Conservation (phyloP, 2,888 invertebrate species). For the Apamea crenata region DNA sequence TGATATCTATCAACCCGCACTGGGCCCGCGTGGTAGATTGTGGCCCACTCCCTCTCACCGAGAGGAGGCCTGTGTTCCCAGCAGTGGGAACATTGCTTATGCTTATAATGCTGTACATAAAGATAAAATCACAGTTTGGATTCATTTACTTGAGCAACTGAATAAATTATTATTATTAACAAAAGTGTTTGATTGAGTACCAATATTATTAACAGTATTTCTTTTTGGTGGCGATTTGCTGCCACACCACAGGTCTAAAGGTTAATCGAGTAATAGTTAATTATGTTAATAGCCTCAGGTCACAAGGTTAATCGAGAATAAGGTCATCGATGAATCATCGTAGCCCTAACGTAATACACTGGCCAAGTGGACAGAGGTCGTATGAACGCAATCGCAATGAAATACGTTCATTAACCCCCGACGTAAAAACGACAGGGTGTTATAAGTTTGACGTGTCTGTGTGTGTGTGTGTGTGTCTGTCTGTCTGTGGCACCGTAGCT, state of each 20-base stretch:
- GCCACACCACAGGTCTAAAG: not conserved
- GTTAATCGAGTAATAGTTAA: not conserved
- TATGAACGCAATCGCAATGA: not conserved
- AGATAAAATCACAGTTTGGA: not conserved
- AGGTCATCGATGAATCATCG: not conserved
- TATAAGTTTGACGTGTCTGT: no score
- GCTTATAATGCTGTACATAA: not conserved
- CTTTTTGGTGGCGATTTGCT: not conserved
- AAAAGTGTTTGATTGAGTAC: not conserved
- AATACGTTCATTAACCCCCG: not conserved
- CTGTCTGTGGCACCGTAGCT: no score
- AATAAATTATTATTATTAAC: not conserved
- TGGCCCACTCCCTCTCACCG: not conserved
- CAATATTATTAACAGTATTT: not conserved
- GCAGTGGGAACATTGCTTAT: not conserved
- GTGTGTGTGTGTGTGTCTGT: no score
- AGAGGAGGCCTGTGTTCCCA: not conserved
- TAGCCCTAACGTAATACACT: not conserved
- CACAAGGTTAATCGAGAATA: not conserved
- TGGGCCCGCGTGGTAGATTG: not conserved
- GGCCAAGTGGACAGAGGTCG: not conserved
- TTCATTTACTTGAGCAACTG: not conserved
- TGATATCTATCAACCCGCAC: not conserved
- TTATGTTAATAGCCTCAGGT: not conserved
- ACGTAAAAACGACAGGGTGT: no score